Evolutionary conservation across 2,113 vertebrate species (phyloP), one percentile per base, ranked within the genome.

Genomic region (Passerina amoena): DNA sequence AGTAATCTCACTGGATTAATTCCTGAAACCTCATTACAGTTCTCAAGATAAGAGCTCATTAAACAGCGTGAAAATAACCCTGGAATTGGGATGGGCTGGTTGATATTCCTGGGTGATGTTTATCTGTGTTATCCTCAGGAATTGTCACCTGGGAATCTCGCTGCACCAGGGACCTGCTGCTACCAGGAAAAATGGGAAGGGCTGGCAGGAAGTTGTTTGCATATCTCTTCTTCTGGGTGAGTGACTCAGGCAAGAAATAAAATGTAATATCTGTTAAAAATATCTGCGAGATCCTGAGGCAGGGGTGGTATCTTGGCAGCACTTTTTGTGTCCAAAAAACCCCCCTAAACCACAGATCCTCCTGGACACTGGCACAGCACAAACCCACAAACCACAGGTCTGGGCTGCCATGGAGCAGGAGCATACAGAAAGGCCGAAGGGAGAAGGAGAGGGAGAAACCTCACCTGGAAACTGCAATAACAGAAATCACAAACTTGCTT

Each of bases 41-140:
- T 91, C 77, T 68, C 40, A 24, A 94, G 96, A 95, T 96, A 97
- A 95, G 48, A 77, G 19, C 3, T 96, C 84, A 69, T 88, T 90
- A 82, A 92, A 20, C 48, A 81, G 80, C 8, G 4, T 69, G 85
- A 72, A 93, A 88, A 16, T 35, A 93, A 92, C 97, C 91, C 96
- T 90, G 95, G n/a, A 83, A 19, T 27, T 9, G 56, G 53, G 6
- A 27, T n/a, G 68, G 69, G 61, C 33, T 53, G 19, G 51, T 77
- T 96, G 76, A 2, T 44, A 35, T 37, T 71, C 51, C 63, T 28
- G 65, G 77, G 23, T n/a, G 81, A 79, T 66, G 21, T 5, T 91
- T 86, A 56, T 82, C 82, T 77, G 50, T 44, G 12, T 44, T 59
- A 57, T 70, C 69, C 68, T 8, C 75, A 17, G 19, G 21, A 63